Evolutionary conservation across 2,113 vertebrate species (phyloP).

Genomic region (Microtus pennsylvanicus): DNA sequence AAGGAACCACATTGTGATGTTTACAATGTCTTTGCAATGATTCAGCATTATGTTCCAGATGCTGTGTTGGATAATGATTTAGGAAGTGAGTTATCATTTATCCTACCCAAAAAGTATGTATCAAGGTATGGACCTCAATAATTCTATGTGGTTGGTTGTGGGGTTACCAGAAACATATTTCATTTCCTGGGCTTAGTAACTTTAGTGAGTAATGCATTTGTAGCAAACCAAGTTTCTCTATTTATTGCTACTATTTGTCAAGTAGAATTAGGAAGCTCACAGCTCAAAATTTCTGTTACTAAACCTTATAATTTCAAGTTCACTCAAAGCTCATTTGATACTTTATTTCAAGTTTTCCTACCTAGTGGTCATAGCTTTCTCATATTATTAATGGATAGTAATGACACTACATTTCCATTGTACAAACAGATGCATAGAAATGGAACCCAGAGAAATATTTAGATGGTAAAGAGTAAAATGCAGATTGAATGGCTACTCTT

Average conservation of each 20-base stretch:
- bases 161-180: constrained; percentile 29
- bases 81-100: constrained; percentile 94
- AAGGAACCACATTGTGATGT: constrained; percentile 93
- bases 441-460: not conserved
- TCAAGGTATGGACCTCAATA: constrained; percentile 86
- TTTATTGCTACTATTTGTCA: not conserved
- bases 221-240: not conserved
- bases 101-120: constrained; percentile 95
- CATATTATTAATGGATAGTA: not conserved
- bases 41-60: constrained; percentile 93
- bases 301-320: not conserved
- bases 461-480: not conserved
- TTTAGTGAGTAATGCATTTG: not conserved
- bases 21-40: constrained; percentile 91
- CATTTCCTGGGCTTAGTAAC: not conserved
- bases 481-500: not conserved
- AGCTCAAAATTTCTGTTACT: constrained; percentile 3
- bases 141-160: not conserved
- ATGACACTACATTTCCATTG: not conserved
- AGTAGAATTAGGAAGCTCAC: not conserved
- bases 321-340: constrained; percentile 12
- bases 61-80: constrained; percentile 93
- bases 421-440: not conserved
- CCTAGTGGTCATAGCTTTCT: not conserved
- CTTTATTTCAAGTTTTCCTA: constrained; percentile 12